phyloP scores from a whole-genome alignment of 2,888 invertebrate species.

The Eristalis tenax region DNA sequence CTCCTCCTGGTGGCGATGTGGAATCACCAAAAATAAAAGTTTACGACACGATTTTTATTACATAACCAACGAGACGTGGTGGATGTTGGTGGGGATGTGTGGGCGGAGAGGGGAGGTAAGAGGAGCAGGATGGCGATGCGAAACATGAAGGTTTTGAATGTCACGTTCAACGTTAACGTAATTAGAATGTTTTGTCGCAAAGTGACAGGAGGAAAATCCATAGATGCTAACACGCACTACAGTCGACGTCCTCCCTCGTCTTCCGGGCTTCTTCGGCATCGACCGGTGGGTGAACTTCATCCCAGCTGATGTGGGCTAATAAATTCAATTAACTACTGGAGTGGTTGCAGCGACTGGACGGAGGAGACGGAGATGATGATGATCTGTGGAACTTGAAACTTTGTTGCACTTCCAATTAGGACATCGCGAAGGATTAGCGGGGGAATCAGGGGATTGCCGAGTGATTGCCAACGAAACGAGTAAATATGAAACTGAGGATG shows the following conservation, averaged over 20 bases:
- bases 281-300: neutral
- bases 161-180: slow-evolving; percentile 67
- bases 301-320: slow-evolving; percentile 39
- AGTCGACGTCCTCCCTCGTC: neutral
- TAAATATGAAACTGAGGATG: neutral
- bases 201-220: slow-evolving; percentile 31
- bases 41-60: slow-evolving; percentile 59
- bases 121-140: neutral
- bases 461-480: neutral
- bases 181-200: slow-evolving; percentile 58
- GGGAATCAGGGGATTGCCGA: neutral
- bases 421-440: neutral
- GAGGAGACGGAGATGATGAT: neutral
- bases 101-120: neutral
- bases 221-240: neutral
- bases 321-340: slow-evolving; percentile 61
- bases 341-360: neutral
- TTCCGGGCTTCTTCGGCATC: neutral
- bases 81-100: neutral
- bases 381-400: slow-evolving; percentile 46
- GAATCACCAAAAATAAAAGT: slow-evolving; percentile 66
- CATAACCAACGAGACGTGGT: slow-evolving; percentile 17
- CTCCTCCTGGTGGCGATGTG: slow-evolving; percentile 20
- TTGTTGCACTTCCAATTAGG: slow-evolving; percentile 16
- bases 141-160: slow-evolving; percentile 59